Base-by-base conservation (phyloP, 2,888 invertebrate species). In the Nomada flava region DNA sequence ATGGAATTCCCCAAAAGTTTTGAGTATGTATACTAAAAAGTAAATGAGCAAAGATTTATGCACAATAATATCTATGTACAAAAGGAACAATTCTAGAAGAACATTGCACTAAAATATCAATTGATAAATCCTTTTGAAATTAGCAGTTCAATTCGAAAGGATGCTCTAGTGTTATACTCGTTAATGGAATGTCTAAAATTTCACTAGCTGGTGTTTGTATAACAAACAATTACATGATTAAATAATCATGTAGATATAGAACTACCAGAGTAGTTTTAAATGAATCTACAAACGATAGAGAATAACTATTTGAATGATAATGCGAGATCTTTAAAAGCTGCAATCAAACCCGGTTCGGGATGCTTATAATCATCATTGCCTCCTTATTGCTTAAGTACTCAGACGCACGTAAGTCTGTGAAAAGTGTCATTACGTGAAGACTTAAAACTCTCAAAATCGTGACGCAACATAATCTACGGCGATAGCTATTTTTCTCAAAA, bases 51-150 rank as follows among this genome's bases (percentile, higher is more conserved):
- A 62, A 63, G 42, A 29, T 50, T 69, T 77, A 83, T 64, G 71
- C 69, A 72, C 62, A 64, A 23, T 75, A 82, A 82, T 77, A 82
- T 74, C 73, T 83, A 83, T 82, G 15, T 83, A 83, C 88, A 90
- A 84, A 86, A 84, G 87, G 79, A 89, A 89, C 75, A 72, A 85
- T 71, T 86, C 79, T 84, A 89, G 85, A 89, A 90, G 85, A 89
- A 90, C 89, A 92, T 92, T 92, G 92, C 92, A 92, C 92, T 90
- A 88, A 77, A 87, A 89, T 88, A 82, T 86, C 69, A 70, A 82
- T 87, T 89, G 84, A 85, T 87, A 89, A 87, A 87, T 77, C 20
- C 52, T 70, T 69, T 63, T 57, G 78, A 88, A 83, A 83, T 86
- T 82, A 77, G 47, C 80, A 72, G 68, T 70, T 83, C 13, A 67